Conservation (phyloP, 2,888 invertebrate species). For the Carcina quercana region DNA sequence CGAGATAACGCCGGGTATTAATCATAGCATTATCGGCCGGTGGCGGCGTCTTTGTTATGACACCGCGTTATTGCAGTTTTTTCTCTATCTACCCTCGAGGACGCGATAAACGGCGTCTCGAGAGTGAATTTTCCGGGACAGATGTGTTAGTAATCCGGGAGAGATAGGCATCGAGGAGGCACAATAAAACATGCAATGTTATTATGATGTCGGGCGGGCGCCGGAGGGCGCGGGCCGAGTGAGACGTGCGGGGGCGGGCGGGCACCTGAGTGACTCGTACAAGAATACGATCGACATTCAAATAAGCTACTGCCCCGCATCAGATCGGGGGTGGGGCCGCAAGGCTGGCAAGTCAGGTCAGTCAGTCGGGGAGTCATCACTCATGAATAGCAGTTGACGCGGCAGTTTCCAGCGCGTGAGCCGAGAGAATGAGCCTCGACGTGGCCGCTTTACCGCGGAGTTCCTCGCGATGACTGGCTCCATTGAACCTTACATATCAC, state of each 20-base stretch:
- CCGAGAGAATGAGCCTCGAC: slow-evolving; percentile 20
- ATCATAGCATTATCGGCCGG: slow-evolving; percentile 72
- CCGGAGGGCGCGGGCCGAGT: slow-evolving; percentile 5
- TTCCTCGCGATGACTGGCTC: slow-evolving; percentile 53
- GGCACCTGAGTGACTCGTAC: too few relatives aligned
- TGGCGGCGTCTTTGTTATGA: slow-evolving; percentile 70
- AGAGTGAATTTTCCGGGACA: slow-evolving; percentile 73
- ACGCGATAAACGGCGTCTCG: slow-evolving; percentile 54
- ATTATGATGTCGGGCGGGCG: slow-evolving; percentile 30
- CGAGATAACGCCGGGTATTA: slow-evolving; percentile 71
- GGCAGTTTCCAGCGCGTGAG: slow-evolving; percentile 3
- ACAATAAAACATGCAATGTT: slow-evolving; percentile 59
- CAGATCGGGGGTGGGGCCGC: too few relatives aligned
- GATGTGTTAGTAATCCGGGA: slow-evolving; percentile 65
- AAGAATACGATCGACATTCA: too few relatives aligned
- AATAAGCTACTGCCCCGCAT: too few relatives aligned
- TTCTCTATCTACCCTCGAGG: slow-evolving; percentile 65
- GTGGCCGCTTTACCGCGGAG: slow-evolving; percentile 32
- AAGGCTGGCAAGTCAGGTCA: too few relatives aligned
- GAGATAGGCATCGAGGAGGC: slow-evolving; percentile 23
- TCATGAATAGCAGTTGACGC: slow-evolving; percentile 17
- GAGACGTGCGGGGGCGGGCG: too few relatives aligned
- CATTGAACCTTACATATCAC: slow-evolving; percentile 43
- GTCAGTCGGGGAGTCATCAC: too few relatives aligned
- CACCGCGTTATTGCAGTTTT: slow-evolving; percentile 72